A percentile compares a stretch with the other conserved stretches of the same genome.
Evolutionary conservation across 2,113 vertebrate species (phyloP).

Genomic region (Pachyramphus minor): DNA sequence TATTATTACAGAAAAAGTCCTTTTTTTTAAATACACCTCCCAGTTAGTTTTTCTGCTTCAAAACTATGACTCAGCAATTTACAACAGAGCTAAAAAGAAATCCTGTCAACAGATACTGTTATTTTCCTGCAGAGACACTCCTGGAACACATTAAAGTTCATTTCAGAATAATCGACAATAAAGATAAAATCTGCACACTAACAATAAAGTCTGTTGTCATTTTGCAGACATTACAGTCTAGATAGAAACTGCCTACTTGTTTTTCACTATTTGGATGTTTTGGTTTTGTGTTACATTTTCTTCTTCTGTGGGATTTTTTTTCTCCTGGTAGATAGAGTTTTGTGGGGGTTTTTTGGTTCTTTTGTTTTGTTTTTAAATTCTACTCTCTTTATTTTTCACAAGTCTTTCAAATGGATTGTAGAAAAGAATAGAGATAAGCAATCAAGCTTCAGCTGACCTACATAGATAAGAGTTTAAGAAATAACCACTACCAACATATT

Average conservation of each 20-base stretch:
- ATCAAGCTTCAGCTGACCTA: background rate
- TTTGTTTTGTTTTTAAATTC: background rate
- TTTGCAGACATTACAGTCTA: background rate
- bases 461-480: background rate
- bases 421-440: background rate
- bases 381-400: background rate
- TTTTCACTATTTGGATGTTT: background rate
- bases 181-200: background rate
- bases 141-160: background rate
- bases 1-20: background rate
- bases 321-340: background rate
- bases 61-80: background rate
- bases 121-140: background rate
- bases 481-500: background rate
- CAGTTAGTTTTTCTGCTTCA: background rate
- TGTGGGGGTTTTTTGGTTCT: background rate
- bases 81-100: background rate
- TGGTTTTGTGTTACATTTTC: background rate
- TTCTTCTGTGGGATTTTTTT: background rate
- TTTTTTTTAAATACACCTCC: background rate
- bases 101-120: background rate
- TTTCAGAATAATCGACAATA: background rate
- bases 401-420: background rate
- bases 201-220: background rate
- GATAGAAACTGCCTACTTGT: background rate